These are phyloP conservation scores for Microctenopoma stevenorrisi DNA, from an alignment of 2,797 vertebrate species.

Conservation along the genomic window DNA sequence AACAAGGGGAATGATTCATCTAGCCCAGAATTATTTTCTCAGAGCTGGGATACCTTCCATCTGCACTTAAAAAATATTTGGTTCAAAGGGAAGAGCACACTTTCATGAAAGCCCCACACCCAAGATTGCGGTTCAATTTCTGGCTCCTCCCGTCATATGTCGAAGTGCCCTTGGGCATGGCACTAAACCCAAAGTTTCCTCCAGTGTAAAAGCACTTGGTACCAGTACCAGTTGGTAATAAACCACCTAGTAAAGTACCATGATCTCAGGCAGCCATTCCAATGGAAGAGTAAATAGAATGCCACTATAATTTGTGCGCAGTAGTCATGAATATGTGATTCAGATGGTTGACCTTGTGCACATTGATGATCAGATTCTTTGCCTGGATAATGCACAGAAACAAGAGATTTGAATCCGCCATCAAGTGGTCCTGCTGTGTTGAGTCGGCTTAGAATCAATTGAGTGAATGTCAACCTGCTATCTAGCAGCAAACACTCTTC, in stretches of 20 bases:
- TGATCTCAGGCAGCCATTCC: conserved; percentile 1
- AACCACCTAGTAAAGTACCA: too few species aligned
- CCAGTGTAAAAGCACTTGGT: too few species aligned
- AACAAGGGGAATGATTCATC: conserved; percentile 66
- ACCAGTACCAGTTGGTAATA: too few species aligned
- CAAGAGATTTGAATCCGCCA: conserved; percentile 56
- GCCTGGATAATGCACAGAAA: conserved; percentile 47
- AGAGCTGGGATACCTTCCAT: conserved; percentile 39
- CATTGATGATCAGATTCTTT: conserved; percentile 49
- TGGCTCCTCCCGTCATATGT: too few species aligned
- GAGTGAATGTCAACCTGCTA: conserved; percentile 43
- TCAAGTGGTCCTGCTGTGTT: conserved; percentile 57
- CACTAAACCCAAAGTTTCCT: too few species aligned
- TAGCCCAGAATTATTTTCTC: conserved; percentile 35
- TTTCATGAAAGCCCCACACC: conserved; percentile 38
- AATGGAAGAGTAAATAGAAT: conserved; percentile 56
- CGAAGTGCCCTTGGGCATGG: too few species aligned
- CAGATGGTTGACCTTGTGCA: conserved; percentile 61
- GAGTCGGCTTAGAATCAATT: conserved; percentile 32
- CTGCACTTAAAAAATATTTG: conserved; percentile 35
- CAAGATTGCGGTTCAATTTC: too few species aligned
- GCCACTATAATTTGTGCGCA: conserved; percentile 38
- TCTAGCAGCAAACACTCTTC: conserved; percentile 37
- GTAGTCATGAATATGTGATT: conserved; percentile 13
- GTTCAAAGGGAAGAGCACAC: conserved; percentile 19